Conservation (phyloP, 1,140 invertebrate species). For the Brachionus sp. region DNA sequence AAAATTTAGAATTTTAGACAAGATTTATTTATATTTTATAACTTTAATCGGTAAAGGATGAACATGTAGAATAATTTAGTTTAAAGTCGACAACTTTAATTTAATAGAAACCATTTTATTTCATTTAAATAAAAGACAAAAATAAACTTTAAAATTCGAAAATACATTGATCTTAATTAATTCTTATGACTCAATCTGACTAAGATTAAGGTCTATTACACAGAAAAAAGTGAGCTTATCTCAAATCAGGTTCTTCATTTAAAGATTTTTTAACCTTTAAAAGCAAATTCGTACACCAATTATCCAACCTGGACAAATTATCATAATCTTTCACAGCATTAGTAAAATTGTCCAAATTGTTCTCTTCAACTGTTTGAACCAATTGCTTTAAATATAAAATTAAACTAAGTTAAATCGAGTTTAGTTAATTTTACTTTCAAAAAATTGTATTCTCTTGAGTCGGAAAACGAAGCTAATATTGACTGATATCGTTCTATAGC, state of each 20-base stretch:
- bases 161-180: neutral
- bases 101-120: neutral
- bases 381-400: conserved; percentile 9
- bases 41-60: neutral
- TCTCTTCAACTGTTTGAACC: conserved; percentile 29
- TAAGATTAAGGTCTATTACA: neutral
- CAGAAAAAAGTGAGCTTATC: neutral
- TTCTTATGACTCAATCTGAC: neutral
- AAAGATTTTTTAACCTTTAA: conserved; percentile 42
- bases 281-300: conserved; percentile 35
- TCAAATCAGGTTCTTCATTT: conserved; percentile 43
- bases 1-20: neutral
- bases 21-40: neutral
- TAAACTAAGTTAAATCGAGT: neutral
- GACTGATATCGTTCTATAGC: conserved; percentile 45
- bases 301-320: conserved; percentile 41
- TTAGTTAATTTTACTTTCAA: neutral
- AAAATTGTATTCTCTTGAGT: conserved; percentile 45
- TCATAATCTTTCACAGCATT: conserved; percentile 39
- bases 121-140: neutral
- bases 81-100: neutral
- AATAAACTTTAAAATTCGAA: neutral
- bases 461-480: conserved; percentile 37
- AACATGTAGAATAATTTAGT: neutral
- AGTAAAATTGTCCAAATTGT: conserved; percentile 38